A percentile compares a stretch with the other conserved stretches of the same genome.
These are phyloP conservation scores for Pseudoips prasinana DNA, from an alignment of 2,888 invertebrate genomes.

Conservation along the genomic window DNA sequence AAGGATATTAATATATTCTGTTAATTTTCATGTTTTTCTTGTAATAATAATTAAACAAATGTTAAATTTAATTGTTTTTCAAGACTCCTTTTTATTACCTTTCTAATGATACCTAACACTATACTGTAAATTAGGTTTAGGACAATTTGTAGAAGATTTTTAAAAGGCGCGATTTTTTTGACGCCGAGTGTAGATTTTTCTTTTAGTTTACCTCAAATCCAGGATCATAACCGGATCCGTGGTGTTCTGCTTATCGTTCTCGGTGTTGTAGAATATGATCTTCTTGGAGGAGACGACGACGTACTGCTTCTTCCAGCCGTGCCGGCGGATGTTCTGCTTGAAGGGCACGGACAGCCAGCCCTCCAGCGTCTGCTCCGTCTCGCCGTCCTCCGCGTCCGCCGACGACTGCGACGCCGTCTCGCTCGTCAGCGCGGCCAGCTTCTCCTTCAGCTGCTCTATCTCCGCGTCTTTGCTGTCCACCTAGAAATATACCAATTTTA, in stretches of 20 bases:
- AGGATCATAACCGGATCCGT: conserved; percentile 97
- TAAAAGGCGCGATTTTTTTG: no score
- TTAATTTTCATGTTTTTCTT: no score
- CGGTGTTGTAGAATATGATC: conserved; percentile 98
- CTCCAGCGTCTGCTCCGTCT: conserved; percentile 92
- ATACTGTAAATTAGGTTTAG: no score
- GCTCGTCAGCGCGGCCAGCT: conserved; percentile 88
- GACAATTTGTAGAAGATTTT: no score
- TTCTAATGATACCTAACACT: no score
- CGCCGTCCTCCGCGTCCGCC: conserved; percentile 91
- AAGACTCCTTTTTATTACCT: no score
- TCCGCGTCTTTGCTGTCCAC: conserved; percentile 98
- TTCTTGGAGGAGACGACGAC: conserved; percentile 98
- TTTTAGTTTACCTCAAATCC: conserved; percentile 97
- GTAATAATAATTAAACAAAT: no score
- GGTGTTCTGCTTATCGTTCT: conserved; percentile 96
- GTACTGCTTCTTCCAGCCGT: conserved; percentile 98
- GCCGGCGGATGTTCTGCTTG: conserved; percentile 96
- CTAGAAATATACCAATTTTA: no score
- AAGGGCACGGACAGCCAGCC: conserved; percentile 98
- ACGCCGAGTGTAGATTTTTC: no score
- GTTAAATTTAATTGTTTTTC: no score
- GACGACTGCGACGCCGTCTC: conserved; percentile 96
- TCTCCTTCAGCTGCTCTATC: conserved; percentile 95
- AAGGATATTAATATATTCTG: no score